Evolutionary conservation across 2,888 invertebrate genomes (phyloP), one percentile per base, ranked within the genome.

Genomic region (Ischnura elegans): DNA sequence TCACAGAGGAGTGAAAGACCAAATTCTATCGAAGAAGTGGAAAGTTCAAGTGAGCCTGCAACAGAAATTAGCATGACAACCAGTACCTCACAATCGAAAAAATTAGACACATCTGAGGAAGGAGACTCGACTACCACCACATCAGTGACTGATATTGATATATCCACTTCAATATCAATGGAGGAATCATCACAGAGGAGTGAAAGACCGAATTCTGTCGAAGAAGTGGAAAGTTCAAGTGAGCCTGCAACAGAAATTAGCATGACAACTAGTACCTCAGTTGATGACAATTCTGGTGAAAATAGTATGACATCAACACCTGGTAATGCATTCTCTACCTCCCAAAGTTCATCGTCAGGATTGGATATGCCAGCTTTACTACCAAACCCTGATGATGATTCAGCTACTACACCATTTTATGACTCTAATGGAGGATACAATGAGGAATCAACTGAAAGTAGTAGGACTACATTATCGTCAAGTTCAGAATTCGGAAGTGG

Each of bases 261-360:
- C 46, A 43, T 51, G n/a, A 87, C 46, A 55, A 42, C 55, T 29
- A 93, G 61, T 87, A 93, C 93, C 6, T 61, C 93, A 36, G 3
- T 47, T 36, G 43, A 84, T 5, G 93, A 51, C 21, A 87, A 29
- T 29, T 66, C 61, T 61, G 61, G 29, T 8, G 85, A 90, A 90
- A 85, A 47, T 25, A n/a, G 16, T 76, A 61, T 47, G 87, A 86
- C 86, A 16, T n/a, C n/a, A n/a, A 47, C 19, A 94, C 45, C 90
- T 90, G 36, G 13, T 13, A 36, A 36, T 76, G 76, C 29, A 76
- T 29, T 36, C 25, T 76, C 36, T 13, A 10, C 76, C 10, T 10
- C 29, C 76, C 21, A 76, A 76, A 76, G 76, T 76, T 36, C 36
- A 76, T 76, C 76, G 10, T 4, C 36, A 36, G 76, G 13, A 36